A percentile compares a stretch with the other conserved stretches of the same genome.
phyloP scores from a whole-genome alignment of 2,888 invertebrate species.

The Andrena haemorrhoa region DNA sequence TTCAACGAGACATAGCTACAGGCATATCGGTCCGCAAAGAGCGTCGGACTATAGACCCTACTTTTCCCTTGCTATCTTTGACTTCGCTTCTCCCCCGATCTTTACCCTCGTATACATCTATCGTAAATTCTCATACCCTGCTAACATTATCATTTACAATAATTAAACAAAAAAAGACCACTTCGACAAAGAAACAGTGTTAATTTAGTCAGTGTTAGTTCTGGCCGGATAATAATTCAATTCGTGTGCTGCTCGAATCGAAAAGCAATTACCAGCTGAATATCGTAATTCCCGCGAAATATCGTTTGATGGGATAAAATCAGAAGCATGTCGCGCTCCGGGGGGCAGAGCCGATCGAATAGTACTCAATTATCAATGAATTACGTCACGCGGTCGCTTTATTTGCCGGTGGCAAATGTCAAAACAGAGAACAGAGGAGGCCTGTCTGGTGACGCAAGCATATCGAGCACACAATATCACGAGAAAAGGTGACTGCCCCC shows the following conservation, averaged over 20 bases:
- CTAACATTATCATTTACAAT: no score
- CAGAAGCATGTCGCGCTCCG: slow-evolving; percentile 14
- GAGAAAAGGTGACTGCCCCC: slow-evolving; percentile 25
- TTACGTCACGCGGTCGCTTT: slow-evolving; percentile 56
- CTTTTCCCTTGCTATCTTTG: neutral
- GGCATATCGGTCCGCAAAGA: neutral
- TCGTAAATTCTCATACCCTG: no score
- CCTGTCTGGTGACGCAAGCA: slow-evolving; percentile 51
- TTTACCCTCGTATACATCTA: no score
- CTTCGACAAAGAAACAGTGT: no score
- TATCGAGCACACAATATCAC: neutral
- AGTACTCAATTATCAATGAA: slow-evolving; percentile 69
- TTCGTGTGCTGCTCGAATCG: neutral
- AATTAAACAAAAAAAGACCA: no score
- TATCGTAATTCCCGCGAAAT: neutral
- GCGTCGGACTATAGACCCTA: neutral
- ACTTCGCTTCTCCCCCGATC: neutral
- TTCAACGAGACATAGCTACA: neutral
- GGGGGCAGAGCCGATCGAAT: slow-evolving; percentile 60
- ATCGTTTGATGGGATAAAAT: slow-evolving; percentile 4
- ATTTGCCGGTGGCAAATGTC: slow-evolving; percentile 65
- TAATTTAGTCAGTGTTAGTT: no score
- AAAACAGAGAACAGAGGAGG: slow-evolving; percentile 40
- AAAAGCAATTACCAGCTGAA: neutral
- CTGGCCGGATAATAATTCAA: neutral